Percentiles rank a stretch among this genome's conserved stretches.
These are phyloP conservation scores for Neotoma lepida DNA, from an alignment of 2,113 vertebrate genomes.

Conservation along the genomic window DNA sequence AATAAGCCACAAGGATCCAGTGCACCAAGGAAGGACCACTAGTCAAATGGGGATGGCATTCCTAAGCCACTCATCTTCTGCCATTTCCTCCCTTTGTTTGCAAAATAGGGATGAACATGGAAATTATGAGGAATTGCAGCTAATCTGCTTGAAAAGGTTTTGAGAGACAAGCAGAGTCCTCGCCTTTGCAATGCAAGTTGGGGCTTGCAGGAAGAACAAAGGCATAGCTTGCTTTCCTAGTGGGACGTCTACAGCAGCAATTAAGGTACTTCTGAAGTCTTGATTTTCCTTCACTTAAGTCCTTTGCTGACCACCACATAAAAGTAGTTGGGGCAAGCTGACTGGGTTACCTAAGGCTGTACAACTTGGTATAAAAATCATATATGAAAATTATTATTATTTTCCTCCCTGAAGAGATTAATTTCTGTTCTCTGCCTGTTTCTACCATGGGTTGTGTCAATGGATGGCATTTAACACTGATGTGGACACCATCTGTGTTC, in stretches of 20 bases:
- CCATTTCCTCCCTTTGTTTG: neutral
- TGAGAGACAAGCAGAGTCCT: conserved; percentile 5
- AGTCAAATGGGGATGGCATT: neutral
- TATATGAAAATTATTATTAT: neutral
- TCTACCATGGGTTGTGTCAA: conserved; percentile 3
- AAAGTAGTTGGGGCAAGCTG: conserved; percentile 3
- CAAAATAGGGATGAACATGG: neutral
- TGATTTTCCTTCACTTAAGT: conserved; percentile 25
- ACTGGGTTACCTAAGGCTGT: neutral
- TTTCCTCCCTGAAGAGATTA: neutral
- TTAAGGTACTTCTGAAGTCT: neutral
- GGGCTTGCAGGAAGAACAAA: conserved; percentile 27
- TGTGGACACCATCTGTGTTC: conserved; percentile 34
- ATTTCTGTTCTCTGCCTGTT: conserved; percentile 25
- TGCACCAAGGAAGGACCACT: neutral
- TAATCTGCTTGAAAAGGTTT: neutral
- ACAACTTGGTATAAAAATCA: neutral
- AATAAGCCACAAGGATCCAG: neutral
- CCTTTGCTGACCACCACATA: neutral
- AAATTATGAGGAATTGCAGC: neutral
- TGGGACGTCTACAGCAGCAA: neutral
- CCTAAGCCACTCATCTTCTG: neutral
- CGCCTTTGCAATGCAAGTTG: neutral
- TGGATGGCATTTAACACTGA: conserved; percentile 15
- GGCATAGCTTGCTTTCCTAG: neutral